Base-by-base conservation (phyloP, 2,797 vertebrate species). In the Periophthalmus magnuspinnatus region DNA sequence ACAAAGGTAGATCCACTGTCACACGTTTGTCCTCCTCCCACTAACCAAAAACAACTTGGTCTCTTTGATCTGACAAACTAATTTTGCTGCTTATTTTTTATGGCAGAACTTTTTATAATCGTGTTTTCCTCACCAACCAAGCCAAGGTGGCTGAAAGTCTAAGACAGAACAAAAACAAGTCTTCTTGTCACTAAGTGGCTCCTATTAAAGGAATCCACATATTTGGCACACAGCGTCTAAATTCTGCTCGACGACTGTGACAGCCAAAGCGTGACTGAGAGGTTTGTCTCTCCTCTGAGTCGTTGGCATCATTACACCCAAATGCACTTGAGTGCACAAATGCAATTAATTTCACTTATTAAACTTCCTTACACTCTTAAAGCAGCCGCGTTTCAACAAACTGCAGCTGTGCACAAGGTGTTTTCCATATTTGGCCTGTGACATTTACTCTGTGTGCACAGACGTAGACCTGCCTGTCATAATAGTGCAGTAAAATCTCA, bases 191-290 rank as follows among this genome's bases (percentile, higher is more conserved):
- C 45, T 70, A 64, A 67, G 71, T 54, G 38, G 63, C 67, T 79
- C 75, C 80, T 79, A 71, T 83, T 82, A 84, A 77, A 86, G 76
- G 79, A 75, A 74, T 67, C 50, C 59, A 72, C 70, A 80, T 80
- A 80, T 84, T 85, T 88, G 82, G 82, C 77, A 83, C 71, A 70
- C 61, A 61, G 62, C 19, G 69, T 84, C 76, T 81, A 87, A 87
- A 88, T 90, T 86, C 80, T 69, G 76, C 65, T 73, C 85, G 85
- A 87, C 89, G 86, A 81, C 76, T 76, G 72, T 77, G 81, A 78
- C 72, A 71, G 79, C 64, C 79, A 71, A 73, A 84, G 82, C 70
- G 32, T 80, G 79, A 85, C 79, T 71, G 81, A 83, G 60, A 70
- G 48, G 65, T 72, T 13, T 67, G 75, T 86, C 78, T 82, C 69